Evolutionary conservation across 1,140 invertebrate species (phyloP).

Genomic region (Brachionus calyciflorus): DNA sequence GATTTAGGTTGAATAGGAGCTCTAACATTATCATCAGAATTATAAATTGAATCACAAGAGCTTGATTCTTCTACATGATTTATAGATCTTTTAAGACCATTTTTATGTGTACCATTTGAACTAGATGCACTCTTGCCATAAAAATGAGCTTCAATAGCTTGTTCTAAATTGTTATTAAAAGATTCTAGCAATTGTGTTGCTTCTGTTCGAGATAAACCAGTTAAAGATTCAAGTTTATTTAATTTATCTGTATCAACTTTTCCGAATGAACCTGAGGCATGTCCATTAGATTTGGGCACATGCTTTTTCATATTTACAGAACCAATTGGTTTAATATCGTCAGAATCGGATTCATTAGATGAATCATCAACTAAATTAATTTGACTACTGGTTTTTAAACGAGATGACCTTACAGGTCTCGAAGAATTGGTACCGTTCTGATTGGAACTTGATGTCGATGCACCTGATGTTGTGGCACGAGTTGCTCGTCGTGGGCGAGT

Average conservation of each 20-base stretch:
- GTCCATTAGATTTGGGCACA: neutral
- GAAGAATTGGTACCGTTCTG: neutral
- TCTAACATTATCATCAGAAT: slow-evolving; percentile 30
- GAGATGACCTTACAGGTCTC: neutral
- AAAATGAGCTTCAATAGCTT: slow-evolving; percentile 22
- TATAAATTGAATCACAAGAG: slow-evolving; percentile 1
- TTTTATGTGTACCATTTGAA: neutral
- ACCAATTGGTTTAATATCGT: slow-evolving; percentile 9
- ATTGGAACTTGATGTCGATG: neutral
- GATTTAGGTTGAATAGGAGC: slow-evolving; percentile 14
- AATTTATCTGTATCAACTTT: slow-evolving; percentile 23
- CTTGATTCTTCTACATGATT: slow-evolving; percentile 14
- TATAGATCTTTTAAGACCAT: neutral
- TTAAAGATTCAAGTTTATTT: slow-evolving; percentile 1
- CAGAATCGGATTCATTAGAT: neutral
- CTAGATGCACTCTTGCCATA: neutral
- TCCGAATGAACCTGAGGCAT: neutral
- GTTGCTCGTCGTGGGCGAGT: neutral
- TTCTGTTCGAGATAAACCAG: neutral
- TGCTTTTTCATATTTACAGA: neutral
- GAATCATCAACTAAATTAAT: neutral
- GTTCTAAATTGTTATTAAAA: slow-evolving; percentile 24
- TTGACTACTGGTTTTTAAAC: neutral
- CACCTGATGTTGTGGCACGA: neutral
- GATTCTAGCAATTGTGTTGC: neutral